These are phyloP conservation scores for Gorsachius goisagi DNA, from an alignment of 2,113 vertebrate species.

Conservation along the genomic window DNA sequence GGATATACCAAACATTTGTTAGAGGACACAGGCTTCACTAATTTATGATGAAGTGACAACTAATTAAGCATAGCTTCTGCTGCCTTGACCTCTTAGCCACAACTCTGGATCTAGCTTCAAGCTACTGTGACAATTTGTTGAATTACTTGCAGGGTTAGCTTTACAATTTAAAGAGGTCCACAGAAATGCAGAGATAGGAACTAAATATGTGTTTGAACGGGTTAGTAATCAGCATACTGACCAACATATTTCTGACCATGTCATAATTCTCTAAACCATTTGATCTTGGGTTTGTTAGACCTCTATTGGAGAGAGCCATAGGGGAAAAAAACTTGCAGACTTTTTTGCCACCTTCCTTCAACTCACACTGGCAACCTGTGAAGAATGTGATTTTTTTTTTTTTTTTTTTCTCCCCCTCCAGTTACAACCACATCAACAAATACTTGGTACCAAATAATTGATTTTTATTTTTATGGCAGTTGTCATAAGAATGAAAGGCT, in stretches of 20 bases:
- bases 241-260: neutral
- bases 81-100: neutral
- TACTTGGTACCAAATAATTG: neutral
- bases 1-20: neutral
- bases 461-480: neutral
- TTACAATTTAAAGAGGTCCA: neutral
- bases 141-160: neutral
- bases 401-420: too few species aligned
- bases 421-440: neutral
- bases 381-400: neutral
- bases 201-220: neutral
- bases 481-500: neutral
- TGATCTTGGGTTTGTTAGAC: neutral
- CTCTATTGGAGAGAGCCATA: neutral
- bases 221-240: neutral
- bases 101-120: neutral
- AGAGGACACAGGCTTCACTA: neutral
- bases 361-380: neutral
- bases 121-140: neutral
- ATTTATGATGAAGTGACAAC: neutral
- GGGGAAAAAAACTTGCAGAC: rapidly evolving
- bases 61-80: neutral
- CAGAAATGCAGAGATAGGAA: neutral
- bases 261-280: neutral
- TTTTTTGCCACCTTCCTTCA: neutral